These are phyloP conservation scores for Microctenopoma steveboyesi DNA, from an alignment of 2,797 vertebrate species.

Conservation along the genomic window DNA sequence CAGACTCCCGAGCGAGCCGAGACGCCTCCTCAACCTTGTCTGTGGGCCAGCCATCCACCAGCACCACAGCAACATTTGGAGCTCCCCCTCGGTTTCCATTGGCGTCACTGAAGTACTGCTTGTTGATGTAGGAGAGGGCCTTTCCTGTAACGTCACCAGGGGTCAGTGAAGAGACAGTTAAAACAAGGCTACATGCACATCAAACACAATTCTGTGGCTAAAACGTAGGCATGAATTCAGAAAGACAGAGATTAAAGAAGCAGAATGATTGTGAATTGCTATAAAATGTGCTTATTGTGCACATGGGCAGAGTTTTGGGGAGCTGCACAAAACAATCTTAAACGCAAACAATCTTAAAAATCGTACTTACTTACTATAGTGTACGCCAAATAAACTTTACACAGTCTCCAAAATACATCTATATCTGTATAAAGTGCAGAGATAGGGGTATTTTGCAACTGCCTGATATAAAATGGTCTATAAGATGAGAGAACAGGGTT, in stretches of 20 bases:
- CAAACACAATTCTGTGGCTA: neutral
- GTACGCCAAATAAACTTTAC: slow-evolving; percentile 11
- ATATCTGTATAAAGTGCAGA: neutral
- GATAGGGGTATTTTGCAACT: neutral
- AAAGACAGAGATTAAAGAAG: neutral
- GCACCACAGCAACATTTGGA: slow-evolving; percentile 92
- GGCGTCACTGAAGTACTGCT: slow-evolving; percentile 92
- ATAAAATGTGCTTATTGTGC: slow-evolving; percentile 13
- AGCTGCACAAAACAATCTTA: neutral
- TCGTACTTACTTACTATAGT: neutral
- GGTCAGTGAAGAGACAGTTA: slow-evolving; percentile 63
- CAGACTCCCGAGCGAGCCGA: slow-evolving; percentile 92
- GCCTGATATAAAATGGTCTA: slow-evolving; percentile 26
- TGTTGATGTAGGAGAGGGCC: slow-evolving; percentile 93
- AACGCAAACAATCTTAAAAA: slow-evolving; percentile 1
- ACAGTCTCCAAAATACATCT: neutral
- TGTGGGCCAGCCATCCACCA: slow-evolving; percentile 98
- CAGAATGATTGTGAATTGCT: neutral
- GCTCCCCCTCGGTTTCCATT: slow-evolving; percentile 93
- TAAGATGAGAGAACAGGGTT: slow-evolving; percentile 20
- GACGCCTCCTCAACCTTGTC: slow-evolving; percentile 95
- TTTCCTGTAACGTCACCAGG: slow-evolving; percentile 86
- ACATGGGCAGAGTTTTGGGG: neutral
- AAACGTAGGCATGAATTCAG: slow-evolving; percentile 12
- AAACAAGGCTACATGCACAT: neutral